A percentile compares a stretch with the other conserved stretches of the same genome.
Conservation (phyloP, 2,888 invertebrate genomes). For the Catocala nupta region DNA sequence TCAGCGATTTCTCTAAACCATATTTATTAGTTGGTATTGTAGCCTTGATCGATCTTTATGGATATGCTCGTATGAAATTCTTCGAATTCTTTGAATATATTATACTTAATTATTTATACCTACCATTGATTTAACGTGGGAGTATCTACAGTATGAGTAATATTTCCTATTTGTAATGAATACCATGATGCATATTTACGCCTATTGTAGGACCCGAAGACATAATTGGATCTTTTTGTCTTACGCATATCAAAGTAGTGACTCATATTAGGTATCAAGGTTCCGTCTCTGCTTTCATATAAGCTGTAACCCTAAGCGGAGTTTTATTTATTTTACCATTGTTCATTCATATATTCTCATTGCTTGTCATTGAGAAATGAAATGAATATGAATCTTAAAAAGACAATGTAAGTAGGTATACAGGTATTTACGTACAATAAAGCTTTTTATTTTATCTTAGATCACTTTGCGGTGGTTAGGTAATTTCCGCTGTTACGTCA, state of each 20-base stretch:
- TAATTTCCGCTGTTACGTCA: slow-evolving; percentile 32
- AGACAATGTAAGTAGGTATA: slow-evolving; percentile 18
- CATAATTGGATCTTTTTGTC: slow-evolving; percentile 64
- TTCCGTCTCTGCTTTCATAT: slow-evolving; percentile 34
- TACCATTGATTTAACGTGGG: slow-evolving; percentile 31
- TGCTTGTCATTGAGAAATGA: slow-evolving; percentile 30
- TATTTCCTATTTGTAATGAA: slow-evolving; percentile 44
- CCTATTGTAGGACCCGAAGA: slow-evolving; percentile 40
- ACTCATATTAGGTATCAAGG: slow-evolving; percentile 61
- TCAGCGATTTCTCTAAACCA: neutral
- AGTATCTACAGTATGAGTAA: slow-evolving; percentile 48
- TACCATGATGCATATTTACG: slow-evolving; percentile 35
- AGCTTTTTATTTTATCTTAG: slow-evolving; percentile 9
- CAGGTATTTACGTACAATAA: neutral
- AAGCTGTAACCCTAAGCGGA: slow-evolving; percentile 43
- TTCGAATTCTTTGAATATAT: slow-evolving; percentile 42
- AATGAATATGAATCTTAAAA: slow-evolving; percentile 25
- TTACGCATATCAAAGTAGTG: slow-evolving; percentile 55
- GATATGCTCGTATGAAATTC: slow-evolving; percentile 26
- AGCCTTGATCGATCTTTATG: slow-evolving; percentile 37
- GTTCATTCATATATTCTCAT: slow-evolving; percentile 28
- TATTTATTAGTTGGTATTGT: neutral
- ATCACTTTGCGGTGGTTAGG: slow-evolving; percentile 25
- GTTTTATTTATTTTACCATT: slow-evolving; percentile 43
- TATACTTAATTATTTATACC: slow-evolving; percentile 40